Evolutionary conservation across 2,888 invertebrate genomes (phyloP).

Genomic region (Drosophila ustulata): DNA sequence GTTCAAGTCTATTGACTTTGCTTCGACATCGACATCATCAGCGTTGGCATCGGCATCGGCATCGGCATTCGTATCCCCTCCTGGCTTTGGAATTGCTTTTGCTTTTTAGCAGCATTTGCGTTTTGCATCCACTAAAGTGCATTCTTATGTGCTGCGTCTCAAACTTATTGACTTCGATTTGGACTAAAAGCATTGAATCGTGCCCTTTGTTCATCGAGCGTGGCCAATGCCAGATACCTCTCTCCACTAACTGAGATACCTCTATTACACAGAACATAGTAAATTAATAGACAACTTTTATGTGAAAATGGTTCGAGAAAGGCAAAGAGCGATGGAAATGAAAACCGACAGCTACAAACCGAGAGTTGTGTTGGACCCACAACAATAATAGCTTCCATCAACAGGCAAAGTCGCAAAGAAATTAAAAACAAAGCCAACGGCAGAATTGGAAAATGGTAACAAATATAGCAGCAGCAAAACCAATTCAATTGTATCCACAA

Average conservation of each 20-base stretch:
- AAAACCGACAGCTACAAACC: slow-evolving; percentile 30
- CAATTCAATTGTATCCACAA: slow-evolving; percentile 50
- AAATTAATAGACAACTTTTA: slow-evolving; percentile 67
- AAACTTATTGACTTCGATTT: slow-evolving; percentile 63
- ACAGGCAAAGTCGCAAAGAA: slow-evolving; percentile 53
- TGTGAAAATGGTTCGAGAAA: slow-evolving; percentile 47
- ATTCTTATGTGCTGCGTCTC: slow-evolving; percentile 45
- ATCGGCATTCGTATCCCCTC: slow-evolving; percentile 33
- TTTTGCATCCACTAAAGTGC: slow-evolving; percentile 51
- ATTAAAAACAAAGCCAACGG: slow-evolving; percentile 65
- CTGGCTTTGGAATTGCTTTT: slow-evolving; percentile 45
- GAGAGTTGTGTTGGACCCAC: slow-evolving; percentile 24
- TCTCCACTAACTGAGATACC: slow-evolving; percentile 11
- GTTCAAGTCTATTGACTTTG: slow-evolving; percentile 23
- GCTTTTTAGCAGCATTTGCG: slow-evolving; percentile 33
- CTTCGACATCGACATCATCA: neutral
- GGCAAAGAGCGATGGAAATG: slow-evolving; percentile 3
- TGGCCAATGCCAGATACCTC: slow-evolving; percentile 25
- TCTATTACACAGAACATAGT: slow-evolving; percentile 37
- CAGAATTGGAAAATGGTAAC: slow-evolving; percentile 18
- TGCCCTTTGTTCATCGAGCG: slow-evolving; percentile 51
- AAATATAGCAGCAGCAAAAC: slow-evolving; percentile 11
- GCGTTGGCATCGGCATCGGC: slow-evolving; percentile 3
- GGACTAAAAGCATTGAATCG: slow-evolving; percentile 64
- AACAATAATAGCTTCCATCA: slow-evolving; percentile 33